A percentile compares a stretch with the other conserved stretches of the same genome.
Conservation (phyloP, 1,140 invertebrate genomes). For the Lepidurus arcticus region DNA sequence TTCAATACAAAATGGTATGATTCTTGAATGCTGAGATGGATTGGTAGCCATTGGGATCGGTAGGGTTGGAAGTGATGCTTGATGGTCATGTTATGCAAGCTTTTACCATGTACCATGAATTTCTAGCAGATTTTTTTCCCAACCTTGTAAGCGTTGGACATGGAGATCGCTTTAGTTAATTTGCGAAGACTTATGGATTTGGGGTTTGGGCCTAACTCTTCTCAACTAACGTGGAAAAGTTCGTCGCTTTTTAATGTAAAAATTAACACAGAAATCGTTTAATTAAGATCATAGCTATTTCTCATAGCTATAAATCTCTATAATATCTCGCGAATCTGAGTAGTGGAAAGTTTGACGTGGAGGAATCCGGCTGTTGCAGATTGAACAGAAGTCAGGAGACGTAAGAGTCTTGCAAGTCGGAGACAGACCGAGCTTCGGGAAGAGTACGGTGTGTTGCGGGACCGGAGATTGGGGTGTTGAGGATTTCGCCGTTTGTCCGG, state of each 20-base stretch:
- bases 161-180: constrained; percentile 63
- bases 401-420: too few species aligned
- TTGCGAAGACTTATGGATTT: constrained; percentile 59
- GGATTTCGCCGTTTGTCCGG: too few species aligned
- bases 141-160: constrained; percentile 56
- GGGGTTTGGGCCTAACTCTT: constrained; percentile 56
- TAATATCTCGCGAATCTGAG: too few species aligned
- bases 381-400: too few species aligned
- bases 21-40: constrained; percentile 43
- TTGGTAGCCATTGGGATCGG: constrained; percentile 40
- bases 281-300: too few species aligned
- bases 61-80: constrained; percentile 24
- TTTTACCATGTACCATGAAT: background rate
- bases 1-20: constrained; percentile 43
- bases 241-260: constrained; percentile 39
- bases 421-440: too few species aligned
- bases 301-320: too few species aligned
- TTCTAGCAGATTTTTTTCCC: constrained; percentile 46
- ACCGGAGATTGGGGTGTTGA: too few species aligned
- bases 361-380: too few species aligned
- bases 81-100: background rate
- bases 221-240: constrained; percentile 56
- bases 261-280: too few species aligned
- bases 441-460: too few species aligned
- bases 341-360: too few species aligned